Conservation (phyloP, 1,140 invertebrate genomes). For the Microplitis mediator region DNA sequence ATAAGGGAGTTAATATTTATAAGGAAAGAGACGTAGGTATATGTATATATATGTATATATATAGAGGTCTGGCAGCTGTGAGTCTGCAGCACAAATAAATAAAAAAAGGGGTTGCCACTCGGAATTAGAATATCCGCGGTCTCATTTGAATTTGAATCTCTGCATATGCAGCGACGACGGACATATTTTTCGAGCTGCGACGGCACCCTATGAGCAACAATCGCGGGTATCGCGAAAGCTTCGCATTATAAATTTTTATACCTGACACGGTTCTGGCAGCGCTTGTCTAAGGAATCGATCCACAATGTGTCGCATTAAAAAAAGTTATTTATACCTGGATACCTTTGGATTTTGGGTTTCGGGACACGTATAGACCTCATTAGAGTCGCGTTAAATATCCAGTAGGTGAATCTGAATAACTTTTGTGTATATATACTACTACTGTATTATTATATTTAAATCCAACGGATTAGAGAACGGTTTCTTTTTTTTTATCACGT, state of each 20-base stretch:
- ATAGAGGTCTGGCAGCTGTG: slow-evolving; percentile 51
- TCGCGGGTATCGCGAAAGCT: background rate
- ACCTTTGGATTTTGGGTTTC: slow-evolving; percentile 12
- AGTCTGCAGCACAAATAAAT: slow-evolving; percentile 46
- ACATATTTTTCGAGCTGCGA: slow-evolving; percentile 36
- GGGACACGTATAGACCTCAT: slow-evolving; percentile 43
- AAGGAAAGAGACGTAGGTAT: slow-evolving; percentile 22
- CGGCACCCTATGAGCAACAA: slow-evolving; percentile 18
- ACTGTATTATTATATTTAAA: background rate
- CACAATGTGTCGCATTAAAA: no score
- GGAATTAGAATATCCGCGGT: slow-evolving; percentile 64
- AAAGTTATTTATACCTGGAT: slow-evolving; percentile 45
- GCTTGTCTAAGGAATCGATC: background rate
- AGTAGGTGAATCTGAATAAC: slow-evolving; percentile 32
- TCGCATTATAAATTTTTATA: background rate
- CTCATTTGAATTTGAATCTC: slow-evolving; percentile 64
- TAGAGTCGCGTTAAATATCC: slow-evolving; percentile 55
- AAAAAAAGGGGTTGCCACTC: slow-evolving; percentile 58
- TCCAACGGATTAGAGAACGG: slow-evolving; percentile 6
- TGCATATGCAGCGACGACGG: slow-evolving; percentile 14
- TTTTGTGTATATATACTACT: background rate
- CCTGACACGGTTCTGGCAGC: background rate
- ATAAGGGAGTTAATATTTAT: no score
- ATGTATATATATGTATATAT: slow-evolving; percentile 31
- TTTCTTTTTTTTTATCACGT: no score